Percentiles rank a stretch among this genome's conserved stretches.
Conservation (phyloP, 2,888 invertebrate genomes). For the Pandemis heparana region DNA sequence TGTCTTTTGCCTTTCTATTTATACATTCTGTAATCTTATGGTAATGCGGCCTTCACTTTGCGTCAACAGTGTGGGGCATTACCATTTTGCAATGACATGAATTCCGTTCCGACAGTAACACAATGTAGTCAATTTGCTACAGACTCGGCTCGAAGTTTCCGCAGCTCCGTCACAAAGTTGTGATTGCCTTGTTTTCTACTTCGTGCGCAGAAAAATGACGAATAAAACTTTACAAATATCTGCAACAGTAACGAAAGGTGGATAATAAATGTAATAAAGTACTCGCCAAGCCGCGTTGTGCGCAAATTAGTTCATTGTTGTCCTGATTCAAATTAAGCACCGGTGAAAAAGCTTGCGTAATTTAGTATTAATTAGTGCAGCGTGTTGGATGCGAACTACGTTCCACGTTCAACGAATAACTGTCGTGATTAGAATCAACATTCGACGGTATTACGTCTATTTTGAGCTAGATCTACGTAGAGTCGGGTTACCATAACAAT, state of each 20-base stretch:
- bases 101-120: slow-evolving; percentile 57
- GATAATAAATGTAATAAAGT: slow-evolving; percentile 33
- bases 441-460: neutral
- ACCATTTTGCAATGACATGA: slow-evolving; percentile 48
- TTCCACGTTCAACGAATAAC: slow-evolving; percentile 9
- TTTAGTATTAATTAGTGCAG: slow-evolving; percentile 37
- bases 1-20: slow-evolving; percentile 27
- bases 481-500: neutral
- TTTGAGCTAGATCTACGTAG: neutral
- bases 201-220: slow-evolving; percentile 66
- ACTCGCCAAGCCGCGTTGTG: slow-evolving; percentile 17
- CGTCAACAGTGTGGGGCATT: slow-evolving; percentile 39
- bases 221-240: slow-evolving; percentile 65
- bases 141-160: slow-evolving; percentile 63
- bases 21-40: slow-evolving; percentile 32
- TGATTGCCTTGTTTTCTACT: slow-evolving; percentile 78
- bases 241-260: slow-evolving; percentile 45
- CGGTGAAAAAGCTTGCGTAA: slow-evolving; percentile 36
- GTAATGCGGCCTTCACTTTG: slow-evolving; percentile 28
- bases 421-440: neutral
- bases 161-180: slow-evolving; percentile 68
- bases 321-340: slow-evolving; percentile 27
- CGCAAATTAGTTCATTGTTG: slow-evolving; percentile 40
- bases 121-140: slow-evolving; percentile 76
- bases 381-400: slow-evolving; percentile 27